Conservation (phyloP, 2,113 vertebrate genomes). For the Anoura caudifer region DNA sequence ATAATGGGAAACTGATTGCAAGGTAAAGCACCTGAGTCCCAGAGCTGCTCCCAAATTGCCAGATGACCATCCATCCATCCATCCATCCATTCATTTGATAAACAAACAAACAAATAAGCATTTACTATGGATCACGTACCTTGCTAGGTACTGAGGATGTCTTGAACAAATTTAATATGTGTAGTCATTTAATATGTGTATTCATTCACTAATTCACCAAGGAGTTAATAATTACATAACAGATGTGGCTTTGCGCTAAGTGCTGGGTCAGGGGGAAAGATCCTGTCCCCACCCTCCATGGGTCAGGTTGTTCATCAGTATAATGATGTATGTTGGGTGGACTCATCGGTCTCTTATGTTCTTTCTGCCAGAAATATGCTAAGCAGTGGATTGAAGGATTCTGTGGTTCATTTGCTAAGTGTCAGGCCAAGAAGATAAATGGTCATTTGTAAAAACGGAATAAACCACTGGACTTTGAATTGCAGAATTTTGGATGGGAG, state of each 20-base stretch:
- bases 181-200: background rate
- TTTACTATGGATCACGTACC: background rate
- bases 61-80: background rate
- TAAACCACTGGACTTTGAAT: conserved; percentile 25
- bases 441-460: conserved; percentile 49
- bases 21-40: background rate
- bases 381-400: conserved; percentile 32
- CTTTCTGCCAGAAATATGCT: conserved; percentile 33
- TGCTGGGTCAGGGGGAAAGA: background rate
- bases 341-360: background rate
- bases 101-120: background rate
- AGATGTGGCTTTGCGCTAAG: background rate
- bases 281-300: background rate
- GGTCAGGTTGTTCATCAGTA: background rate
- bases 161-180: background rate
- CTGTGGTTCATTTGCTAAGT: conserved; percentile 33
- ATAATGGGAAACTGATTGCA: background rate
- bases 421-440: conserved; percentile 49
- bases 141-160: background rate
- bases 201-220: background rate
- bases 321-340: background rate
- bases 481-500: conserved; percentile 5
- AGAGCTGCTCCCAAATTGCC: background rate
- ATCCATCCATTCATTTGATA: background rate
- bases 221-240: background rate